Base-by-base conservation (phyloP, 2,113 vertebrate genomes). In the Percina caprodes region DNA sequence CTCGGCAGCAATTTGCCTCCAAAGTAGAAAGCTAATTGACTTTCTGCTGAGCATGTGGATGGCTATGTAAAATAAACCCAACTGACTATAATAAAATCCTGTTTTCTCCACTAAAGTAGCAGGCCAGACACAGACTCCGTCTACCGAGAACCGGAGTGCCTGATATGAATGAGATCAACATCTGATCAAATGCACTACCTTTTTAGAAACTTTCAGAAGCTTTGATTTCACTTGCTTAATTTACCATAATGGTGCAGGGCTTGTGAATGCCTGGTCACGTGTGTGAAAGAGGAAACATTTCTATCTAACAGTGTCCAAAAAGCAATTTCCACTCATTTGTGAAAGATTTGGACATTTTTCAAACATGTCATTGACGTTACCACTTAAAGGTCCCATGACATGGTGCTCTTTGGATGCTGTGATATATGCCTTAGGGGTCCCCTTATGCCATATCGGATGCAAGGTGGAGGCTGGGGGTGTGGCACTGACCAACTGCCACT, bases 1-100 rank as follows among this genome's bases (percentile, higher is more conserved):
- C 69, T 84, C 63, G 19, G 77, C 82, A 58, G 84, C 87, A 82
- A 69, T 89, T 85, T 68, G 74, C 73, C 72, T 80, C 66, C 63
- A 89, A 88, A 89, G 90, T 90, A 85, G 79, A 15, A 11, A n/a
- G 69, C 85, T 90, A 92, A 93, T 91, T 92, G 90, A 91, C 90
- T 90, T 83, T 86, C 71, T 86, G 87, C 83, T 70, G 74, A 77
- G 71, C 77, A 73, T 63, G 74, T 82, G 74, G 85, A 86, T 51
- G 80, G 35, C 86, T 59, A 66, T 91, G 91, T 89, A 93, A 92
- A 92, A 91, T 86, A 88, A 87, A 84, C 91, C 87, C 9, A 72
- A 49, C 33, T 2, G 77, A 71, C 65, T 67, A 81, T 82, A 75
- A 74, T 74, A 76, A 51, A 90, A 83, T 74, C 77, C 74, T 52